phyloP scores from a whole-genome alignment of 1,140 invertebrate genomes.

The Brachionus sp. region DNA sequence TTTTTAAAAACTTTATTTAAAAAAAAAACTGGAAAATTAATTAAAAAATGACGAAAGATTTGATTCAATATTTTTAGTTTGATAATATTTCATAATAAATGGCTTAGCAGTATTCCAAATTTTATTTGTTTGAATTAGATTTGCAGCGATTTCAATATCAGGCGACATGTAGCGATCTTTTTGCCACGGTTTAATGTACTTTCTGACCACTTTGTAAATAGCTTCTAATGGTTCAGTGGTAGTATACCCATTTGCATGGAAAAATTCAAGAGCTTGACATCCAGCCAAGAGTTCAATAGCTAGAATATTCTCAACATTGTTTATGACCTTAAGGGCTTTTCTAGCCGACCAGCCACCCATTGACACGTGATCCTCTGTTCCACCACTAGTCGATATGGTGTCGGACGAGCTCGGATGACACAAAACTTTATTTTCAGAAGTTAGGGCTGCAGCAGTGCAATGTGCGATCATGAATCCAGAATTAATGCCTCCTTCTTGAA shows the following conservation, averaged over 20 bases:
- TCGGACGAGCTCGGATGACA: slow-evolving; percentile 72
- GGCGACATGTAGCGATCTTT: slow-evolving; percentile 69
- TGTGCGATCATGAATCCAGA: slow-evolving; percentile 75
- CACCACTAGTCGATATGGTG: slow-evolving; percentile 70
- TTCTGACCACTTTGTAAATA: slow-evolving; percentile 63
- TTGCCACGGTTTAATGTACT: slow-evolving; percentile 63
- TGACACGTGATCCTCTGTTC: slow-evolving; percentile 73
- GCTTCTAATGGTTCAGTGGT: slow-evolving; percentile 70
- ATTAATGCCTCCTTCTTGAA: slow-evolving; percentile 70
- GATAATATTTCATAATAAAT: slow-evolving; percentile 17
- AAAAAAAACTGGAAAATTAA: slow-evolving; percentile 4
- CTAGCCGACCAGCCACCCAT: slow-evolving; percentile 73
- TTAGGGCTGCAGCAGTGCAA: slow-evolving; percentile 68
- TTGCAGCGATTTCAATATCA: slow-evolving; percentile 66
- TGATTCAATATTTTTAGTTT: neutral
- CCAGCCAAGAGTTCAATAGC: slow-evolving; percentile 70
- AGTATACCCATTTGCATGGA: slow-evolving; percentile 65
- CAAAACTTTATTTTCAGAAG: slow-evolving; percentile 72
- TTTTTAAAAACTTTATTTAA: slow-evolving; percentile 5
- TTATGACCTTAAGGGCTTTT: slow-evolving; percentile 67
- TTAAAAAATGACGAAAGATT: neutral
- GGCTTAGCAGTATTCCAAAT: slow-evolving; percentile 33
- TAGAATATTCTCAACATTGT: slow-evolving; percentile 68
- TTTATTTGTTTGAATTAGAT: slow-evolving; percentile 64
- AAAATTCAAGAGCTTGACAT: slow-evolving; percentile 73